Base-by-base conservation (phyloP, 2,113 vertebrate species). In the Sapajus apella region DNA sequence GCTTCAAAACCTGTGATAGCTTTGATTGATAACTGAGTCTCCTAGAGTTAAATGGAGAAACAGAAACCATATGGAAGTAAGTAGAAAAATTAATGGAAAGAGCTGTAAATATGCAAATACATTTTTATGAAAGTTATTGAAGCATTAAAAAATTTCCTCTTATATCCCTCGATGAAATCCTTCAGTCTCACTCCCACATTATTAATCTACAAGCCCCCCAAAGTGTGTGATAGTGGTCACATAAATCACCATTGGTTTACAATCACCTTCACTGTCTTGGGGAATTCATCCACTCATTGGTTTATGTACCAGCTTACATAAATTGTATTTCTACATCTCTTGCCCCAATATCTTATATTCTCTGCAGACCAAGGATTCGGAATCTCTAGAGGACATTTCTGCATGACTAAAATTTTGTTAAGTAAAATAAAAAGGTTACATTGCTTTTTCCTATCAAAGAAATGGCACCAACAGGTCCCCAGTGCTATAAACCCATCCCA, bases 1-100 rank as follows among this genome's bases (percentile, higher is more conserved):
- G 94, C 16, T 77, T 87, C 68, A 91, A 79, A 97, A 64, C 52
- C 56, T 88, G 61, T 35, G 37, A 84, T 73, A 47, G 18, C 25
- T 79, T 94, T 88, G 58, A 90, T 27, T 77, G 68, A 68, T 93
- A 70, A 87, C 14, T 35, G 58, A 84, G 47, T 94, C 87, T 97
- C 45, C 47, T 68, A 43, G 21, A 85, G 58, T 83, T 88, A 72
- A 83, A 83, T 61, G 32, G 45, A 89, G 77, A 72, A 79, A 56
- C 45, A 64, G 56, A 96, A 92, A 58, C 50, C 73, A 50, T 75
- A 91, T 70, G 58, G 35, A 61, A 85, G 32, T 47, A 75, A 68
- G 37, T 66, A 35, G 80, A 47, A 52, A n/a, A 58, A 56, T 47
- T n/a, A 94, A 89, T 27, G 52, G 94, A 45, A 97, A 61, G 50